Evolutionary conservation across 2,797 vertebrate genomes (phyloP).

Genomic region (Poeciliopsis gracilis): DNA sequence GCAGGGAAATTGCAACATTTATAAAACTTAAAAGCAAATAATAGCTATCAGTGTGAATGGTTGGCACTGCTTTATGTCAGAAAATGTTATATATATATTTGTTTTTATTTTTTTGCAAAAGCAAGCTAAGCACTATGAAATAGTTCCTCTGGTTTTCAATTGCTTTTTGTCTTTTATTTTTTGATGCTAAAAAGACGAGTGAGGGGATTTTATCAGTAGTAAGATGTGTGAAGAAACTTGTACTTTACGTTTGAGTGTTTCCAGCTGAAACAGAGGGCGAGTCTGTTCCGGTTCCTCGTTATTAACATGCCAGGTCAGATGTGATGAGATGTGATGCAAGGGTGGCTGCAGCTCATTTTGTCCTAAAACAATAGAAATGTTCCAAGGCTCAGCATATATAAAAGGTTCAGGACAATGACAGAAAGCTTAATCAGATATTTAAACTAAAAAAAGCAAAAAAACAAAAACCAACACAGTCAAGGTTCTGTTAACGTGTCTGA

Average conservation of each 20-base stretch:
- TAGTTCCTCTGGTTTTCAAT: conserved; percentile 6
- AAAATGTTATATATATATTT: neutral
- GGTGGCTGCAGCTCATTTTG: conserved; percentile 41
- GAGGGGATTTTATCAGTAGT: conserved; percentile 27
- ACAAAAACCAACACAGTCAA: neutral
- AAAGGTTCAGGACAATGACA: conserved; percentile 45
- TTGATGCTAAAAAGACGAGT: conserved; percentile 6
- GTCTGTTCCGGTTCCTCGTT: conserved; percentile 59
- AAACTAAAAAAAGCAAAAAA: neutral
- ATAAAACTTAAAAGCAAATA: conserved; percentile 45
- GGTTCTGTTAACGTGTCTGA: conserved; percentile 27
- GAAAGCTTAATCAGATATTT: conserved; percentile 34
- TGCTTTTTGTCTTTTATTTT: conserved; percentile 13
- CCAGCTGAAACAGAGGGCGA: conserved; percentile 28
- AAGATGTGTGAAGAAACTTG: conserved; percentile 32
- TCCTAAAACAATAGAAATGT: conserved; percentile 28
- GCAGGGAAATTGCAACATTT: conserved; percentile 28
- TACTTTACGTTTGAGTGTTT: conserved; percentile 31
- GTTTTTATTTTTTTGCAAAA: neutral
- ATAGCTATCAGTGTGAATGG: conserved; percentile 10
- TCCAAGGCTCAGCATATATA: conserved; percentile 30
- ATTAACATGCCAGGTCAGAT: conserved; percentile 31
- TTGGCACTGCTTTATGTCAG: neutral
- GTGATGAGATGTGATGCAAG: conserved; percentile 31
- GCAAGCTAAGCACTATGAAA: conserved; percentile 8